Evolutionary conservation across 2,113 vertebrate species (phyloP).

Genomic region (Clinocottus analis): DNA sequence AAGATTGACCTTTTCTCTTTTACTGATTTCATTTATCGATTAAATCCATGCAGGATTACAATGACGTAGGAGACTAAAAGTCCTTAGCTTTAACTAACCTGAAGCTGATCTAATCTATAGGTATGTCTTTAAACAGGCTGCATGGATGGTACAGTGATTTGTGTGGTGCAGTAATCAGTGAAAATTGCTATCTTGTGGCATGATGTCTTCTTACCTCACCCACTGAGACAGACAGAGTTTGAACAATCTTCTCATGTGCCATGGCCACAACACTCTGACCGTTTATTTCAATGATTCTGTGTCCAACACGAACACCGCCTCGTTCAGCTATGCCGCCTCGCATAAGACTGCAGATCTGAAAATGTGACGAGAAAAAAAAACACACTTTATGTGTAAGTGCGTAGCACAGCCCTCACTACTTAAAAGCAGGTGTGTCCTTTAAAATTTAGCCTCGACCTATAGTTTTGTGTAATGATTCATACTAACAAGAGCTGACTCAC

Average conservation of each 20-base stretch:
- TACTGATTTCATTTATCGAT: not conserved
- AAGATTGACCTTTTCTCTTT: not conserved
- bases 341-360: constrained; percentile 98
- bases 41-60: not conserved
- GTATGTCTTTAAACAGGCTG: constrained; percentile 22
- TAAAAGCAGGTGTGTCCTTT: not conserved
- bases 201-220: constrained; percentile 89
- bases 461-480: constrained; percentile 7
- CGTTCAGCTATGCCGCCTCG: constrained; percentile 96
- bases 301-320: constrained; percentile 95
- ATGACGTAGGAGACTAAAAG: not conserved
- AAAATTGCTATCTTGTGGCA: constrained; percentile 52
- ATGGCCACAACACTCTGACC: constrained; percentile 98
- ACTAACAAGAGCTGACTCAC: constrained; percentile 84
- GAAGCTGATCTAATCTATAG: not conserved
- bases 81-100: not conserved
- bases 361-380: constrained; percentile 19
- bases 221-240: constrained; percentile 95
- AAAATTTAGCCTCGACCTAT: not conserved
- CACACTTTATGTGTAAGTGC: not conserved
- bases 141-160: constrained; percentile 12
- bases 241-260: constrained; percentile 98
- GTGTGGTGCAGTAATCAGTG: constrained; percentile 39
- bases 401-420: not conserved
- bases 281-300: constrained; percentile 98